A percentile compares a stretch with the other conserved stretches of the same genome.
phyloP scores from a whole-genome alignment of 92 coral and sea anemone genomes.

The Porites cylindrica region DNA sequence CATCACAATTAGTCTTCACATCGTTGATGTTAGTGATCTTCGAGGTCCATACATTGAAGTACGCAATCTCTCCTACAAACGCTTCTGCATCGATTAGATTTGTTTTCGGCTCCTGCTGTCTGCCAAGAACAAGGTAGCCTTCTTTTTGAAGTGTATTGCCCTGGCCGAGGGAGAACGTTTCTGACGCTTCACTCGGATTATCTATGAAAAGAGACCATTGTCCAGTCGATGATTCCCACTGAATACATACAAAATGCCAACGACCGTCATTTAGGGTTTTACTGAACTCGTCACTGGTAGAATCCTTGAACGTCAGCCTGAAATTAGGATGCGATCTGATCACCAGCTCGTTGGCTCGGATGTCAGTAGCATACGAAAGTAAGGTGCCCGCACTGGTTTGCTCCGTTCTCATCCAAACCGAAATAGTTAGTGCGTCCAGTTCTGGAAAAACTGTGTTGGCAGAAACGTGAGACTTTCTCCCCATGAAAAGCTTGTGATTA shows the following conservation, averaged over 20 bases:
- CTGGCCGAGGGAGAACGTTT: not conserved
- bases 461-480: slow-evolving; percentile 17
- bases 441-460: not conserved
- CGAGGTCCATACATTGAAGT: slow-evolving; percentile 6
- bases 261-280: slow-evolving; percentile 5
- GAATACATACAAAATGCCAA: slow-evolving; percentile 22
- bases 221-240: not conserved
- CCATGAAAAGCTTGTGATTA: slow-evolving; percentile 10
- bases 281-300: too few relatives aligned
- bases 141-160: not conserved
- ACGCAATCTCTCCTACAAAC: slow-evolving; percentile 20
- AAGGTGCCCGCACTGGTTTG: slow-evolving; percentile 11
- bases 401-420: slow-evolving; percentile 26
- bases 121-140: slow-evolving; percentile 28
- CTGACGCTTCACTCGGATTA: too few relatives aligned
- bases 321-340: slow-evolving; percentile 19
- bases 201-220: not conserved
- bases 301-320: slow-evolving; percentile 9
- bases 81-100: not conserved
- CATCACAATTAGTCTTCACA: not conserved
- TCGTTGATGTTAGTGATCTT: not conserved
- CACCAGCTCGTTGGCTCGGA: slow-evolving; percentile 1
- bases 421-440: slow-evolving; percentile 17
- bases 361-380: slow-evolving; percentile 24
- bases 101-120: not conserved